Conservation (phyloP, 2,888 invertebrate species). For the Lacanobia oleracea region DNA sequence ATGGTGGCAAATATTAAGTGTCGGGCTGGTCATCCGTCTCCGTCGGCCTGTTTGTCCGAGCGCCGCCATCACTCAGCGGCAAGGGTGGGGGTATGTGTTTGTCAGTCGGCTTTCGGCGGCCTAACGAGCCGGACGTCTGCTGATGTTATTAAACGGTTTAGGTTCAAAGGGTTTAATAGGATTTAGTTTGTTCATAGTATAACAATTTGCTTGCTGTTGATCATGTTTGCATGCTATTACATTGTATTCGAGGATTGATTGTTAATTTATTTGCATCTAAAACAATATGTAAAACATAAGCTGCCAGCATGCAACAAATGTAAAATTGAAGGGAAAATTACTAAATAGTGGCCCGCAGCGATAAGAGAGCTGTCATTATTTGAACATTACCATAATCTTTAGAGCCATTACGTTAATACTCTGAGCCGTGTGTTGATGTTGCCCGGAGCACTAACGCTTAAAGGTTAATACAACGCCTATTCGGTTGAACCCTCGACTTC, state of each 20-base stretch:
- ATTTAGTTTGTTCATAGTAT: not conserved
- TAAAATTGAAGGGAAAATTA: constrained; percentile 49
- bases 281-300: constrained; percentile 16
- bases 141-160: constrained; percentile 22
- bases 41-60: constrained; percentile 65
- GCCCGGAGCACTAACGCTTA: constrained; percentile 34
- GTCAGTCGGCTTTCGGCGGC: constrained; percentile 45
- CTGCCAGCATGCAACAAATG: constrained; percentile 40
- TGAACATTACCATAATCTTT: constrained; percentile 61
- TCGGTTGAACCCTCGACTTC: constrained; percentile 30
- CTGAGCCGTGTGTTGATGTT: constrained; percentile 52
- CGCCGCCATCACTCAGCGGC: constrained; percentile 64
- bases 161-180: constrained; percentile 19
- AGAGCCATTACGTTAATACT: constrained; percentile 56
- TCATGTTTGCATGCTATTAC: not conserved
- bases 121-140: constrained; percentile 46
- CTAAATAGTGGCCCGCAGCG: constrained; percentile 45
- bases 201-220: constrained; percentile 9
- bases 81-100: constrained; percentile 40
- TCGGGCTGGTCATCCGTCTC: constrained; percentile 65
- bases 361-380: constrained; percentile 54
- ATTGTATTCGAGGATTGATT: not conserved
- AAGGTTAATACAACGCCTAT: constrained; percentile 42
- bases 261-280: constrained; percentile 6
- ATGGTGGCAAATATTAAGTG: constrained; percentile 66